Conservation (phyloP, 2,797 vertebrate genomes). For the Micrastur ruficollis region DNA sequence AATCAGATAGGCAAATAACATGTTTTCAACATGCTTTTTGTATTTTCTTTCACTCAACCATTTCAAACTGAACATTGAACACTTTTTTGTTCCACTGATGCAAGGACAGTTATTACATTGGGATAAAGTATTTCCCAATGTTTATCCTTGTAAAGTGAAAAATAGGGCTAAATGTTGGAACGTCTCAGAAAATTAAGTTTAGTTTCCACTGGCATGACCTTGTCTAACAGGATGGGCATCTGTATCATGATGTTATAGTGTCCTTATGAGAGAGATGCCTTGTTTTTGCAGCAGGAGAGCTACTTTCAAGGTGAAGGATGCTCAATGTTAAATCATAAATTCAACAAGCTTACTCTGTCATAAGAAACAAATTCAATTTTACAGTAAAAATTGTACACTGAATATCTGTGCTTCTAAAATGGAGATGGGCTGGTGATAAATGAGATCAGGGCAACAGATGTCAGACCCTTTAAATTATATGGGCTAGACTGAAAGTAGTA, state of each 20-base stretch:
- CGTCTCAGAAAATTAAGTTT: conserved; percentile 23
- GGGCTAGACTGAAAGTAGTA: background rate
- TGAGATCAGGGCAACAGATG: conserved; percentile 6
- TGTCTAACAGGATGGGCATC: conserved; percentile 23
- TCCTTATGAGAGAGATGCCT: conserved; percentile 18
- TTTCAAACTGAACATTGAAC: background rate
- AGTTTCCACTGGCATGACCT: background rate
- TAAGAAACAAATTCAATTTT: conserved; percentile 53
- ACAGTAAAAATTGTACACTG: conserved; percentile 36
- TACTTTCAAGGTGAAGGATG: conserved; percentile 41
- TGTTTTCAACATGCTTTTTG: background rate
- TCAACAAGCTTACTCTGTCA: conserved; percentile 19
- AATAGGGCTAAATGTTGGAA: background rate
- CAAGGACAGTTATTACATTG: background rate
- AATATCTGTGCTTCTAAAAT: conserved; percentile 6
- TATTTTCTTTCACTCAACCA: background rate
- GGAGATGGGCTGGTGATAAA: conserved; percentile 35
- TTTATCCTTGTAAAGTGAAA: conserved; percentile 37
- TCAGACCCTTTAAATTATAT: conserved; percentile 7
- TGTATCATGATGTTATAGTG: conserved; percentile 25
- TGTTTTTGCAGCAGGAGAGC: background rate
- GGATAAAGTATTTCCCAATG: background rate
- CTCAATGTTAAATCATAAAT: conserved; percentile 42
- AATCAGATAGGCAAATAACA: background rate
- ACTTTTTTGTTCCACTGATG: background rate